Percentiles rank a stretch among this genome's conserved stretches.
Evolutionary conservation across 2,113 vertebrate genomes (phyloP).

Genomic region (Coregonus clupeaformis): DNA sequence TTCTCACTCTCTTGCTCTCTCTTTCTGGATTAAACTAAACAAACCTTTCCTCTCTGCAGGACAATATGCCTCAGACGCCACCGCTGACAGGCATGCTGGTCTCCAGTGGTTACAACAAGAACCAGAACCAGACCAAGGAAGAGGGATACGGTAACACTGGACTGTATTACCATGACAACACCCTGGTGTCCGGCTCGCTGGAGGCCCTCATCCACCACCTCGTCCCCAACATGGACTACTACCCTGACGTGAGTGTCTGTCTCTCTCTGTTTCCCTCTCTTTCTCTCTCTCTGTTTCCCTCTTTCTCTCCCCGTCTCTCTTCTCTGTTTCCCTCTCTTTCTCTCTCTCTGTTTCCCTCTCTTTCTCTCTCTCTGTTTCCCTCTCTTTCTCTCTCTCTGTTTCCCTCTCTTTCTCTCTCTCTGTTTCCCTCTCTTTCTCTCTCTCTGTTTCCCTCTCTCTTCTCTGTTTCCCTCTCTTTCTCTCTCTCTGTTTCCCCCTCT

Average conservation of each 20-base stretch:
- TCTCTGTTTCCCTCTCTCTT: too few species aligned
- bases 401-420: too few species aligned
- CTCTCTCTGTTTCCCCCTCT: too few species aligned
- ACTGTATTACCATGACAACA: slow-evolving; percentile 88
- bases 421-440: too few species aligned
- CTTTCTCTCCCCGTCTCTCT: too few species aligned
- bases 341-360: too few species aligned
- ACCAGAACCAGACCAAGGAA: slow-evolving; percentile 82
- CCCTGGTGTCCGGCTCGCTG: slow-evolving; percentile 88
- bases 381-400: too few species aligned
- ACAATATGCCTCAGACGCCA: slow-evolving; percentile 90
- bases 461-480: too few species aligned
- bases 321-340: too few species aligned
- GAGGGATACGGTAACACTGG: slow-evolving; percentile 73
- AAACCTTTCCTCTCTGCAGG: slow-evolving; percentile 56
- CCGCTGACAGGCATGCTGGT: slow-evolving; percentile 85
- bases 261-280: neutral
- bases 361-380: too few species aligned
- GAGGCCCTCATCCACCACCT: slow-evolving; percentile 93
- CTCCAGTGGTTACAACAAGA: slow-evolving; percentile 82
- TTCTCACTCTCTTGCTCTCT: too few species aligned
- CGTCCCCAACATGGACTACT: slow-evolving; percentile 88
- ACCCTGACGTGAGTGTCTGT: slow-evolving; percentile 85
- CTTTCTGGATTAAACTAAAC: too few species aligned
- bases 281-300: neutral